Base-by-base conservation (phyloP, 2,113 vertebrate genomes). In the Phalacrocorax carbo region DNA sequence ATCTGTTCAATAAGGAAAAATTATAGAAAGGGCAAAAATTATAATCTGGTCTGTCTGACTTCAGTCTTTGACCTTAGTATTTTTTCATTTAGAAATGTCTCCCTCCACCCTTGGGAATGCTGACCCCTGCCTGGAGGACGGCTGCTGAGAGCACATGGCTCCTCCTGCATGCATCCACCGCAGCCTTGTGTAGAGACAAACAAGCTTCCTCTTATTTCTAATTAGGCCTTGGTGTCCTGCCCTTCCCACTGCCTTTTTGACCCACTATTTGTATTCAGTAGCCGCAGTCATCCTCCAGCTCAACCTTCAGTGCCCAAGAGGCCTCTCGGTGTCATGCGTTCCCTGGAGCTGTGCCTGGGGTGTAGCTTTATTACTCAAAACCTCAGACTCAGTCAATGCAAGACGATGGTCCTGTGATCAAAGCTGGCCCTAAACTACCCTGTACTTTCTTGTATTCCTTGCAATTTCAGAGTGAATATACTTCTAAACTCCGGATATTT, bases 271-370 rank as follows among this genome's bases (percentile, higher is more conserved):
- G 34, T 40, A 13, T 29, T 87, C 73, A 57, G 77, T 4, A 76
- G 81, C 73, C 68, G 32, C 75, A 86, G 91, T 1, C 79, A 10
- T 2, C 34, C 22, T n/a, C 44, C 2, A 1, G n/a, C 26, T 52
- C 60, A 30, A 0, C 42, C 29, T n/a, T 32, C n/a, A 0, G 0
- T 8, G 3, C 68, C 36, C 62, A 6, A 17, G 82, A 49, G 79
- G 18, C 44, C 44, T 5, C 36, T 40, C 5, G 0, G 30, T 66
- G 80, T 58, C 72, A 27, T 4, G 1, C 2, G 0, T 70, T 88
- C 51, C 86, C 80, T 58, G 51, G 68, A 40, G 54, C 73, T 58
- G 58, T 73, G 79, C 76, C 68, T 68, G 73, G 52, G 44, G 15
- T 68, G 55, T 51, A 64, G 65, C 34, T 87, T 68, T 64, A 17